Evolutionary conservation across 2,888 invertebrate species (phyloP), one percentile per base, ranked within the genome.

Genomic region (Deroplatys truncata): DNA sequence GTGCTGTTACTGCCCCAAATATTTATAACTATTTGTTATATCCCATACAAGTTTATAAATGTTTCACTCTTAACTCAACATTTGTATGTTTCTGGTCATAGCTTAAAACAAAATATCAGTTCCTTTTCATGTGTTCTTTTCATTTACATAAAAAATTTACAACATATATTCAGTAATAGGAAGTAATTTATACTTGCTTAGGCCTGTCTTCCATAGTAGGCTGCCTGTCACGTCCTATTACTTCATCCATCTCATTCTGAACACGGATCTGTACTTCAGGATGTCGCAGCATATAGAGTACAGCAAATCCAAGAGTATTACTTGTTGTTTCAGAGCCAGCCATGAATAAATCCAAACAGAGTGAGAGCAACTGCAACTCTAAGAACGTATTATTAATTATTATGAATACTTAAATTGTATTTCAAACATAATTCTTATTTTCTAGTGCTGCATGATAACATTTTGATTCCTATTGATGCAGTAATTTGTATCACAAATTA

Each of bases 241-340:
- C 89, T 13, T 28, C 35, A 84, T 91, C 91, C 89, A 91, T 49
- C 84, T 91, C 90, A 20, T 88, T 89, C 29, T 90, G 96, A 20
- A 96, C 92, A 90, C 94, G 93, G 82, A 92, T 93, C 91, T 96
- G 95, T 82, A 96, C 94, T 1, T 95, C 93, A 0, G 95, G 94
- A 92, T 96, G 93, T 85, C 94, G 92, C 0, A 95, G 93, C 91
- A 96, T 93, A 91, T 95, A 94, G 3, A 96, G 93, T 2, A 96
- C 93, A 89, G 95, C 94, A 92, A 95, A 96, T 1, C 95, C 94
- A 16, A 96, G 93, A 0, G 96, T 95, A 92, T 96, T 96, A 91
- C 95, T 95, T 0, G 96, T 96, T 0, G 96, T 97, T 93, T 97
- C 96, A 88, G 95, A 94, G 1, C 96, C 96, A 10, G 96, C 96